phyloP scores from a whole-genome alignment of 2,113 vertebrate genomes.

The Pseudorectes ferrugineus region DNA sequence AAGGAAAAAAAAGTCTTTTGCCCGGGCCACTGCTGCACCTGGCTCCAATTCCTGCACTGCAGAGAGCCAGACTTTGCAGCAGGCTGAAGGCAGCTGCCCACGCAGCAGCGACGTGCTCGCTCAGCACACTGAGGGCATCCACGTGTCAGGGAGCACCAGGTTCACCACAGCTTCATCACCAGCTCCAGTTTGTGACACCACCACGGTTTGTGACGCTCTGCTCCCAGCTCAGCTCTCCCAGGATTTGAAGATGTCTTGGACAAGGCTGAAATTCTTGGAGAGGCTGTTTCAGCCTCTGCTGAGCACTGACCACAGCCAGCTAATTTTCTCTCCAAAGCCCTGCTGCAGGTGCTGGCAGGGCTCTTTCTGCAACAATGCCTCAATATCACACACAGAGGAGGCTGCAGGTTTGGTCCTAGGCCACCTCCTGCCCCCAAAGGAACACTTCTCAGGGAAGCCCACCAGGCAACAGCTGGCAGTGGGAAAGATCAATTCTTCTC shows the following conservation, averaged over 20 bases:
- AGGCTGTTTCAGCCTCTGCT: not conserved
- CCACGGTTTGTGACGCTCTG: rapidly evolving
- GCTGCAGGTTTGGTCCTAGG: not conserved
- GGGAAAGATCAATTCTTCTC: not conserved
- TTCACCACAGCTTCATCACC: not conserved
- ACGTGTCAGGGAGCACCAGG: not conserved
- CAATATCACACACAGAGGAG: not conserved
- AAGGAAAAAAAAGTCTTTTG: not conserved
- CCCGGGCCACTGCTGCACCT: not conserved
- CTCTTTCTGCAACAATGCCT: not conserved
- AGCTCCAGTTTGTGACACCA: not conserved
- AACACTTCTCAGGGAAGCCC: not conserved
- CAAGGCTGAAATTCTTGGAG: not conserved
- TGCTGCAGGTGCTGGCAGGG: not conserved
- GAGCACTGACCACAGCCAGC: not conserved
- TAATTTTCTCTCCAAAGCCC: not conserved
- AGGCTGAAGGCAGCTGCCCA: not conserved
- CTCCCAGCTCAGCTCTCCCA: not conserved
- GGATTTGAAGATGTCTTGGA: not conserved
- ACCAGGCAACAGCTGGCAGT: not conserved
- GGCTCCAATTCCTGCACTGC: not conserved
- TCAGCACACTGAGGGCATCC: not conserved
- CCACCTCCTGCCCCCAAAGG: not conserved
- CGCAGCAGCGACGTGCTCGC: rapidly evolving
- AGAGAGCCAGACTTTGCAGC: not conserved